phyloP scores from a whole-genome alignment of 92 coral and sea anemone genomes.

The Parazoanthus swiftii region DNA sequence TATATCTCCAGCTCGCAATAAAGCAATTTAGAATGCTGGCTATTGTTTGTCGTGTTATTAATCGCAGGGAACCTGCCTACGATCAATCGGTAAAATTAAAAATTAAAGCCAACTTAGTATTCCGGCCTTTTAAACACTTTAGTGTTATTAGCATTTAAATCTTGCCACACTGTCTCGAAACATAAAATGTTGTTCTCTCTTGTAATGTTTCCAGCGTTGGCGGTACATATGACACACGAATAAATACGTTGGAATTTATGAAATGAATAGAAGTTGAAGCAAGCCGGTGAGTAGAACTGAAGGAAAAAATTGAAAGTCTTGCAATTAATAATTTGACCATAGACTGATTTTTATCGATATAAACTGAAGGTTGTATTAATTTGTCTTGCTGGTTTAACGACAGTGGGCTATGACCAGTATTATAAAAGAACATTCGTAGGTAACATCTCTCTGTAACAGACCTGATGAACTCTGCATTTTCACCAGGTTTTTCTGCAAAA shows the following conservation, averaged over 20 bases:
- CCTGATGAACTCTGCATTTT: too few relatives aligned
- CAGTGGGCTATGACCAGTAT: background rate
- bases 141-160: background rate
- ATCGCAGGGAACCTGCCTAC: background rate
- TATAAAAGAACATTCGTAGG: too few relatives aligned
- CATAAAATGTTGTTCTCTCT: too few relatives aligned
- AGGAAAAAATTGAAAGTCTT: too few relatives aligned
- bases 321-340: background rate
- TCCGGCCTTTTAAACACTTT: background rate
- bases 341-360: background rate
- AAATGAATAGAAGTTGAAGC: background rate
- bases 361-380: background rate
- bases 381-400: background rate
- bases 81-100: conserved; percentile 1
- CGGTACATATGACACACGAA: background rate
- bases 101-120: conserved; percentile 1
- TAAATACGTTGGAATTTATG: too few relatives aligned
- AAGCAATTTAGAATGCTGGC: background rate
- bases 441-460: too few relatives aligned
- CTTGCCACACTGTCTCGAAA: background rate
- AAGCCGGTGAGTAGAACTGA: background rate
- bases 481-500: too few relatives aligned
- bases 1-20: background rate
- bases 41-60: background rate
- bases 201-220: background rate